A percentile compares a stretch with the other conserved stretches of the same genome.
Evolutionary conservation across 2,113 vertebrate species (phyloP).

Genomic region (Mesocricetus auratus): DNA sequence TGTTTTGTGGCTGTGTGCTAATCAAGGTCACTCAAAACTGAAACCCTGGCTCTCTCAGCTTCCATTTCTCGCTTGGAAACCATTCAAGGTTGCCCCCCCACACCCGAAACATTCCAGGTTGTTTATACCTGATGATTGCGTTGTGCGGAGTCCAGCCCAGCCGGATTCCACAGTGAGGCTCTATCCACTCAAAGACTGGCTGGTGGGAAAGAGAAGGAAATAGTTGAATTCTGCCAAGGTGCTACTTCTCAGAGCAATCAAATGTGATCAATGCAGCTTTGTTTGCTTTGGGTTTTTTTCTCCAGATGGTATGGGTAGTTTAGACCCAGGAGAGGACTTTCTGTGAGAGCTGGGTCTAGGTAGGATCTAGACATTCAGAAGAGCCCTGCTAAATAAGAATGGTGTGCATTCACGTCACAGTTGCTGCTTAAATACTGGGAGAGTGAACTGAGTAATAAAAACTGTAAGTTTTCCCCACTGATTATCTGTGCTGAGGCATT

Average conservation of each 20-base stretch:
- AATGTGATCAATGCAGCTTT: slow-evolving; percentile 29
- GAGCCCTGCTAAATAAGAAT: background rate
- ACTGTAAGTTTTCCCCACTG: background rate
- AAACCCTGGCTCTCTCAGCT: background rate
- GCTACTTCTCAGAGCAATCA: slow-evolving; percentile 62
- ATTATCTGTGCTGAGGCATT: slow-evolving; percentile 26
- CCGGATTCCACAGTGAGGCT: slow-evolving; percentile 53
- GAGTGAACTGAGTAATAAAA: slow-evolving; percentile 46
- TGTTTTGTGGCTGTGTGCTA: background rate
- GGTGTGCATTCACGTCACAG: background rate
- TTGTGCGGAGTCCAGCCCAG: background rate
- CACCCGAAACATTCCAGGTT: slow-evolving; percentile 8
- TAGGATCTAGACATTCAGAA: slow-evolving; percentile 33
- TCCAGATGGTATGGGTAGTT: slow-evolving; percentile 6
- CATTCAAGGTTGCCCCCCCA: slow-evolving; percentile 52
- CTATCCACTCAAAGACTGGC: background rate
- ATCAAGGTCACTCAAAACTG: slow-evolving; percentile 21
- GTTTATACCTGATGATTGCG: slow-evolving; percentile 38
- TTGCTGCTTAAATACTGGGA: slow-evolving; percentile 3
- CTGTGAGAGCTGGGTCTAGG: background rate
- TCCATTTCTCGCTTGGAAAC: slow-evolving; percentile 48
- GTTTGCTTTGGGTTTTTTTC: slow-evolving; percentile 15
- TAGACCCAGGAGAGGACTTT: background rate
- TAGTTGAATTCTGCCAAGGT: slow-evolving; percentile 40
- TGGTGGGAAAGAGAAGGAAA: slow-evolving; percentile 1